A percentile compares a stretch with the other conserved stretches of the same genome.
Conservation (phyloP, 2,797 vertebrate species). For the Pogonophryne albipinna region DNA sequence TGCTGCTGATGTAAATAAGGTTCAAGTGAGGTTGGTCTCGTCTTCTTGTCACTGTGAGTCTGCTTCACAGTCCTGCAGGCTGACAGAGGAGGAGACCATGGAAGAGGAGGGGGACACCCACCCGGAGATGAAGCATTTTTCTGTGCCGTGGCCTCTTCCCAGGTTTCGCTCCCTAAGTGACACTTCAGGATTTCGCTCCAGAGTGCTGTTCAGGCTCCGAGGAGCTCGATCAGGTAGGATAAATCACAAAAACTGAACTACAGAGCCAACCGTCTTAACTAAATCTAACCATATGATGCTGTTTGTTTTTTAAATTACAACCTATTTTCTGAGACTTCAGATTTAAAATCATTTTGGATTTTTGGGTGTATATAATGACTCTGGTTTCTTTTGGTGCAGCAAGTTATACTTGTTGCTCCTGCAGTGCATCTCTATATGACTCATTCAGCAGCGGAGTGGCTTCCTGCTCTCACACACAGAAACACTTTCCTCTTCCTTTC, state of each 20-base stretch:
- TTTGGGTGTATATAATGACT: not conserved
- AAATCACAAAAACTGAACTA: not conserved
- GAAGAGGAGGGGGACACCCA: conserved; percentile 65
- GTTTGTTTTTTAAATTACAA: not conserved
- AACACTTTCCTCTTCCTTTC: not conserved
- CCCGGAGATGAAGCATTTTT: conserved; percentile 61
- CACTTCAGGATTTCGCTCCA: conserved; percentile 77
- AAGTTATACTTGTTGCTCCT: conserved; percentile 1
- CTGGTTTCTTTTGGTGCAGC: not conserved
- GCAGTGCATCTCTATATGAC: conserved; percentile 20
- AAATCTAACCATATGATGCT: not conserved
- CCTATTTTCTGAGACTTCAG: not conserved
- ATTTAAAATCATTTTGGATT: not conserved
- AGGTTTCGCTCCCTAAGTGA: conserved; percentile 83
- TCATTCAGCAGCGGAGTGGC: not conserved
- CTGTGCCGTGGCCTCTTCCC: conserved; percentile 55
- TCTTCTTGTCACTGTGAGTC: not conserved
- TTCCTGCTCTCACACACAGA: conserved; percentile 33
- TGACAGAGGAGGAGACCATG: conserved; percentile 62
- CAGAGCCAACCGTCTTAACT: not conserved
- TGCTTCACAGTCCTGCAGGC: not conserved
- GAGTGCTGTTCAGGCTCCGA: conserved; percentile 76
- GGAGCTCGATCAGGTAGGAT: conserved; percentile 82
- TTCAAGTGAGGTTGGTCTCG: not conserved
- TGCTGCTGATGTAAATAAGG: not conserved